phyloP scores from a whole-genome alignment of 1,140 invertebrate species.

The Brachionus rubens region DNA sequence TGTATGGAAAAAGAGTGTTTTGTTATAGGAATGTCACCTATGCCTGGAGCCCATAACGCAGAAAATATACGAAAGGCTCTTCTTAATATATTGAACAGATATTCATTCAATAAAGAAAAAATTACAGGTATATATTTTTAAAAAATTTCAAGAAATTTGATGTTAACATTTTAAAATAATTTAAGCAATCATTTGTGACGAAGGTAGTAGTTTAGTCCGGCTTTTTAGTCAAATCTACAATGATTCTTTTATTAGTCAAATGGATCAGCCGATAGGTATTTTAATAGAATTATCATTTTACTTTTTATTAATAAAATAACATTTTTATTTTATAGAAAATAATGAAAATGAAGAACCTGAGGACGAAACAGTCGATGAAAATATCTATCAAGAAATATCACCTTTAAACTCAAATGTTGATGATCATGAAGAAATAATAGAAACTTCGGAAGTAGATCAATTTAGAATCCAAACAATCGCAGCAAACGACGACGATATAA shows the following conservation, averaged over 20 bases:
- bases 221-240: slow-evolving; percentile 6
- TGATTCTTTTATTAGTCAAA: neutral
- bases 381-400: no score
- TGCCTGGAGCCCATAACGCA: neutral
- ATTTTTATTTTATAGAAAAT: no score
- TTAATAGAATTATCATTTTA: neutral
- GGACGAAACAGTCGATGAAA: no score
- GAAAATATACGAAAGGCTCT: neutral
- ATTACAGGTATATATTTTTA: neutral
- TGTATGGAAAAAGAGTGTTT: neutral
- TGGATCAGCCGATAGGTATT: neutral
- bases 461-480: no score
- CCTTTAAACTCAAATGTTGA: no score
- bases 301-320: neutral
- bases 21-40: neutral
- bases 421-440: no score
- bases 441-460: no score
- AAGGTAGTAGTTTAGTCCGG: neutral
- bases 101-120: neutral
- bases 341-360: no score
- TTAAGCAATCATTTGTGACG: neutral
- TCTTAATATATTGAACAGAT: neutral
- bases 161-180: neutral
- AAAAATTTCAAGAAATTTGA: neutral
- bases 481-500: no score